These are phyloP conservation scores for Pelodytes ibericus DNA, from an alignment of 2,797 vertebrate genomes.

Conservation along the genomic window DNA sequence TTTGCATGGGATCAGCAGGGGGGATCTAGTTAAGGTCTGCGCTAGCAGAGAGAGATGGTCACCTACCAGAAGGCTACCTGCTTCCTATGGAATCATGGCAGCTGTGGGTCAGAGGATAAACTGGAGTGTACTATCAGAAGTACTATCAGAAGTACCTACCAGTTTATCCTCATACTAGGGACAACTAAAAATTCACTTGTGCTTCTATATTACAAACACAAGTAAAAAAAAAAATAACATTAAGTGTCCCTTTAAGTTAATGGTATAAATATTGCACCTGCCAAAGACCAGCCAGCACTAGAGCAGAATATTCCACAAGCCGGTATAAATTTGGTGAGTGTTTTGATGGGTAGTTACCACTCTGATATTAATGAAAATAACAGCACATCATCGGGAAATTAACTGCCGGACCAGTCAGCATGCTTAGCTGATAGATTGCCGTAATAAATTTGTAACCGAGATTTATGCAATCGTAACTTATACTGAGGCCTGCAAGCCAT, in stretches of 20 bases:
- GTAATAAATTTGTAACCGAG: conserved; percentile 71
- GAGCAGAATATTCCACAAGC: conserved; percentile 67
- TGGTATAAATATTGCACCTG: conserved; percentile 21
- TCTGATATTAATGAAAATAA: conserved; percentile 76
- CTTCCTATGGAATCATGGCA: no score
- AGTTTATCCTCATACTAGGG: no score
- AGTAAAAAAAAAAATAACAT: no score
- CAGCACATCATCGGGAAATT: conserved; percentile 76
- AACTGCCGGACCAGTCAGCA: conserved; percentile 72
- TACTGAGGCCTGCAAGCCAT: conserved; percentile 7
- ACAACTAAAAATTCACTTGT: no score
- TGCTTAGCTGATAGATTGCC: conserved; percentile 72
- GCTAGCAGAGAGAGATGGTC: no score
- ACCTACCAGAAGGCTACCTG: no score
- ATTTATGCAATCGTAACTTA: conserved; percentile 66
- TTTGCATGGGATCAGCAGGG: no score
- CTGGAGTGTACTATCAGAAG: no score
- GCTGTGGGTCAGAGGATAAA: no score
- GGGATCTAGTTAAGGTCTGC: no score
- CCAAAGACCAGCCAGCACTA: conserved; percentile 63
- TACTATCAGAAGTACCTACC: no score
- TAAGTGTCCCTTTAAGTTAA: background rate
- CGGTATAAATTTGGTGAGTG: conserved; percentile 72
- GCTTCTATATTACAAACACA: no score
- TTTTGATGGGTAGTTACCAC: conserved; percentile 74